These are phyloP conservation scores for Reinhardtius hippoglossoides DNA, from an alignment of 2,113 vertebrate genomes.

Conservation along the genomic window DNA sequence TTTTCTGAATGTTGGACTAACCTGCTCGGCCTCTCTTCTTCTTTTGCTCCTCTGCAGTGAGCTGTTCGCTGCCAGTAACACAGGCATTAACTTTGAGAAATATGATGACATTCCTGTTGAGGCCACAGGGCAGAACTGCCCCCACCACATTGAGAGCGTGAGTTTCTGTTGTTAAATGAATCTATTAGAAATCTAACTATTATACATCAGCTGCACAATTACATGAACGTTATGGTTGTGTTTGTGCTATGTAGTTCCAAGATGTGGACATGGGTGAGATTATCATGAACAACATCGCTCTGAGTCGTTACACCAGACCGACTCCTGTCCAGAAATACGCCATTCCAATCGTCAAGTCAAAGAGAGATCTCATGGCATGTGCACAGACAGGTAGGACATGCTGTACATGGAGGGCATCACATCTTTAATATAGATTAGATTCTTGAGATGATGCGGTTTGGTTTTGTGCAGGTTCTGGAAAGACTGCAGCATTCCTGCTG, in stretches of 20 bases:
- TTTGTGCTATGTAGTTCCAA: constrained; percentile 86
- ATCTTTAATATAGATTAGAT: background rate
- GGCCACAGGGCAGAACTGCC: constrained; percentile 94
- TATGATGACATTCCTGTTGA: constrained; percentile 99
- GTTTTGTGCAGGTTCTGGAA: constrained; percentile 87
- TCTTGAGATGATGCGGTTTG: background rate
- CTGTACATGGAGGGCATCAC: background rate
- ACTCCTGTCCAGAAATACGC: constrained; percentile 98
- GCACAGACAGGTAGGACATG: constrained; percentile 90
- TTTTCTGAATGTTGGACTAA: background rate
- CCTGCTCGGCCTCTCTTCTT: background rate
- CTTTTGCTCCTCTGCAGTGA: constrained; percentile 80
- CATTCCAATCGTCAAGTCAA: constrained; percentile 97
- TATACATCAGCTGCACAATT: background rate
- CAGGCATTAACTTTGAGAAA: constrained; percentile 99
- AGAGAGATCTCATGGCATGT: constrained; percentile 98
- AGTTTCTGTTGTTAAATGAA: constrained; percentile 57
- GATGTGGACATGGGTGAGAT: constrained; percentile 98
- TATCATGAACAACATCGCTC: constrained; percentile 94
- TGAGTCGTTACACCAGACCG: constrained; percentile 94
- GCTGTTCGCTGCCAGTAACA: constrained; percentile 94
- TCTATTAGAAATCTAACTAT: background rate
- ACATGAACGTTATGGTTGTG: background rate
- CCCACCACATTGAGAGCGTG: constrained; percentile 96
- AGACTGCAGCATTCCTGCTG: constrained; percentile 96